Evolutionary conservation across 2,888 invertebrate genomes (phyloP), one percentile per base, ranked within the genome.

Genomic region (Drosophila affinis): DNA sequence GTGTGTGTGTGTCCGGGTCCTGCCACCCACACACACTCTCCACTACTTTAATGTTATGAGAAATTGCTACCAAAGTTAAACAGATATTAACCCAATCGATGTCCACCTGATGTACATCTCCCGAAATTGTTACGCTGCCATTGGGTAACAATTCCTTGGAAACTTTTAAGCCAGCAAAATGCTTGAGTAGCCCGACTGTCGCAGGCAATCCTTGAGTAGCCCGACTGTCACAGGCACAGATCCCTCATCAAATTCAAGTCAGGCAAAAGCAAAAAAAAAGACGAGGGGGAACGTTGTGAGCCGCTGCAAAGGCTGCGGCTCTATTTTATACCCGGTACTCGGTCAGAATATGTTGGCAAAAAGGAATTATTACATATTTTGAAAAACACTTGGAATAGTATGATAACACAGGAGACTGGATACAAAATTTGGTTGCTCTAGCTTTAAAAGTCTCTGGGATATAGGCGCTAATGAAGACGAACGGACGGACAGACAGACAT

Each of bases 181-280:
- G 2, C 39, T 14, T 39, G 14, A 39, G 39, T 14, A 64, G 17
- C 58, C 46, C 17, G 51, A 17, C 68, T 68, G 68, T 67, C 65
- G 65, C 56, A 10, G 17, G 27, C 65, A 65, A n/a, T n/a, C n/a
- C 39, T 14, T 39, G 14, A 39, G 39, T 14, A 64, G 17, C 58
- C 46, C 17, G 51, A 17, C 68, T 68, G 68, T 67, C 65, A 67
- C 56, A 10, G 17, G 27, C 65, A 65, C 27, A 27, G 32, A 52
- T 62, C 71, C 70, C 55, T 52, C 60, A 44, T 70, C 70, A 70
- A 71, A 52, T 24, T 52, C 51, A 4, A 27, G 47, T 55, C 55
- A 65, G 14, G 44, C 17, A 12, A 24, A 45, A 21, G 21, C 21
- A 21, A 21, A 21, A 21, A 21, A 21, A 32, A 45, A 34, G 27